Percentiles rank a stretch among this genome's conserved stretches.
Conservation (phyloP, 2,797 vertebrate genomes). For the Sebastes matsubarae region DNA sequence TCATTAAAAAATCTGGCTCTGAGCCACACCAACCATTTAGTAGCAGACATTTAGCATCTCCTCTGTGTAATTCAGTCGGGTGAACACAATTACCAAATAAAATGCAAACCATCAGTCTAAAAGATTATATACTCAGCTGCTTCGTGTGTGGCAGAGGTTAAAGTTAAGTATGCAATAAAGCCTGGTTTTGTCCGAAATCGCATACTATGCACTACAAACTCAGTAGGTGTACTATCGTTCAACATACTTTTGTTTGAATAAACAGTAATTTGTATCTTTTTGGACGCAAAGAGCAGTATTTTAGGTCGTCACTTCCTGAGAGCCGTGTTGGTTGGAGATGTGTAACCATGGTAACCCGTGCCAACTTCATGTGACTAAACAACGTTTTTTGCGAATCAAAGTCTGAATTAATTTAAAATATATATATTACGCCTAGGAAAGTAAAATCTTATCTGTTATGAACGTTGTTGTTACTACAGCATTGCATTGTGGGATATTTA, state of each 20-base stretch:
- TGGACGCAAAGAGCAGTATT: fast-evolving
- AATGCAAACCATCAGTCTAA: conserved; percentile 8
- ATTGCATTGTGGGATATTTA: too few relatives aligned
- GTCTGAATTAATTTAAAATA: too few relatives aligned
- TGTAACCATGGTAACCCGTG: too few relatives aligned
- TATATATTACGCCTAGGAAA: fast-evolving
- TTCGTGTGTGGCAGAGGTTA: background rate
- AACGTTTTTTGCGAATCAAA: too few relatives aligned
- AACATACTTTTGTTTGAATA: too few relatives aligned
- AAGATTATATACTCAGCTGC: background rate
- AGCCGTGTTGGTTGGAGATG: fast-evolving
- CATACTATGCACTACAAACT: fast-evolving
- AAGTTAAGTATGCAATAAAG: background rate
- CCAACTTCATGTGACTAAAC: too few relatives aligned
- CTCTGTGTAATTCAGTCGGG: background rate
- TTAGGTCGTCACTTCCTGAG: too few relatives aligned
- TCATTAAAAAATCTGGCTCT: background rate
- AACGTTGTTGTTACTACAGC: too few relatives aligned
- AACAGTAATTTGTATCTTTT: too few relatives aligned
- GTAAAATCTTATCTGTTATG: too few relatives aligned
- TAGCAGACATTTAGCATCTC: background rate
- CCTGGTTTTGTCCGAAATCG: background rate
- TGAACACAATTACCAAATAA: conserved; percentile 13
- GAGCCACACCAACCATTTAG: conserved; percentile 10
- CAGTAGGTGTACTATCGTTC: too few relatives aligned